These are phyloP conservation scores for Gnathonemus longibarbis DNA, from an alignment of 2,113 vertebrate genomes.

Conservation along the genomic window DNA sequence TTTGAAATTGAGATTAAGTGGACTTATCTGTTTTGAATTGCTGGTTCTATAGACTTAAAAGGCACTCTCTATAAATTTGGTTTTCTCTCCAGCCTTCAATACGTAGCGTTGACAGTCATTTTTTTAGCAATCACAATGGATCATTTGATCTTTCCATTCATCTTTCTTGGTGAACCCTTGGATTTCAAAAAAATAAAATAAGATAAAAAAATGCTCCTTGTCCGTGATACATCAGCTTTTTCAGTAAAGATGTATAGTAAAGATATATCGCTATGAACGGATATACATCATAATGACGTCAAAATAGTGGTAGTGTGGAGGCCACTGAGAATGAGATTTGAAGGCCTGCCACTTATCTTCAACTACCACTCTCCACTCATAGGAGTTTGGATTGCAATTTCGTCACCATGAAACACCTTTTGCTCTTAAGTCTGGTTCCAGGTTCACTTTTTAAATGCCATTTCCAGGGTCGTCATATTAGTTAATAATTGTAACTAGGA, in stretches of 20 bases:
- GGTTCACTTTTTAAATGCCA: not conserved
- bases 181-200: not conserved
- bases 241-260: not conserved
- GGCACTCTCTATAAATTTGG: constrained; percentile 55
- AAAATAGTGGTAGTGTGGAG: not conserved
- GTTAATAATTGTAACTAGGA: not conserved
- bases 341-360: not conserved
- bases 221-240: not conserved
- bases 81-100: constrained; percentile 40
- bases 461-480: not conserved
- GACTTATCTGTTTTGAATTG: constrained; percentile 29
- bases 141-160: not conserved
- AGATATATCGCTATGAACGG: not conserved
- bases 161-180: not conserved
- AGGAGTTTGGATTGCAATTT: not conserved
- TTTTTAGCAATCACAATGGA: not conserved
- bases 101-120: constrained; percentile 34
- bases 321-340: not conserved
- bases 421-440: not conserved
- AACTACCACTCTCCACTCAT: not conserved
- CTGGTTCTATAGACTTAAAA: constrained; percentile 47
- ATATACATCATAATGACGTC: not conserved
- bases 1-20: constrained; percentile 10
- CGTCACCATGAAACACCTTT: not conserved
- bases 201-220: not conserved